Percentiles rank a stretch among this genome's conserved stretches.
phyloP scores from a whole-genome alignment of 2,888 invertebrate genomes.

The Caenorhabditis japonica region DNA sequence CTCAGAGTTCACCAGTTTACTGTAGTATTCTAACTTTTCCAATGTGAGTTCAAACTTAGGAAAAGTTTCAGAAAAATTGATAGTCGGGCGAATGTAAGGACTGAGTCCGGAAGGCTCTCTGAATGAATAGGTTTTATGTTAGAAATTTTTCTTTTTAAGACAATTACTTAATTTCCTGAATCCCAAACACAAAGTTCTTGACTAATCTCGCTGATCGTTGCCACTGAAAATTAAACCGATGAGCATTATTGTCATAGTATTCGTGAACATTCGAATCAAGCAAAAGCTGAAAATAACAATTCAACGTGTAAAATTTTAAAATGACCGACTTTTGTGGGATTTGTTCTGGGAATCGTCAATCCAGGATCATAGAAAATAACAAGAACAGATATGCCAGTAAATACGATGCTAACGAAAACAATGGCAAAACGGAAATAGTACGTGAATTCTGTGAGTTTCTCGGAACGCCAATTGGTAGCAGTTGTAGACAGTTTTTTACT shows the following conservation, averaged over 20 bases:
- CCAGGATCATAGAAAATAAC: constrained; percentile 54
- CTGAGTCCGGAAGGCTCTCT: constrained; percentile 30
- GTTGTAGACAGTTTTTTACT: background rate
- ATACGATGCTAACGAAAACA: constrained; percentile 19
- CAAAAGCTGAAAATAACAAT: constrained; percentile 60
- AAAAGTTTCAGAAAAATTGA: constrained; percentile 6
- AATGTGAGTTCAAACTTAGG: constrained; percentile 7
- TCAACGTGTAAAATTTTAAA: background rate
- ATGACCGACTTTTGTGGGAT: constrained; percentile 64
- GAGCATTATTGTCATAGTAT: constrained; percentile 69
- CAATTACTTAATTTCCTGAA: constrained; percentile 21
- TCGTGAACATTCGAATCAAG: constrained; percentile 65
- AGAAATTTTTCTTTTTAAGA: background rate
- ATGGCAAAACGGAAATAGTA: constrained; percentile 35
- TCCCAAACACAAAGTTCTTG: constrained; percentile 56
- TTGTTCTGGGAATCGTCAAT: constrained; percentile 66
- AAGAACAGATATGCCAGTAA: constrained; percentile 33
- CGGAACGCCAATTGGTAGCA: background rate
- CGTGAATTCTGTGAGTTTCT: constrained; percentile 28
- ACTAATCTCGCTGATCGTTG: constrained; percentile 53
- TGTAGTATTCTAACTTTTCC: constrained; percentile 29
- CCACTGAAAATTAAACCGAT: constrained; percentile 60
- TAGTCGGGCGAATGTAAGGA: constrained; percentile 20
- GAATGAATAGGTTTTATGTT: background rate
- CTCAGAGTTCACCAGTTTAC: constrained; percentile 15